A percentile compares a stretch with the other conserved stretches of the same genome.
phyloP scores from a whole-genome alignment of 2,888 invertebrate genomes.

The Pristionchus exspectatus region DNA sequence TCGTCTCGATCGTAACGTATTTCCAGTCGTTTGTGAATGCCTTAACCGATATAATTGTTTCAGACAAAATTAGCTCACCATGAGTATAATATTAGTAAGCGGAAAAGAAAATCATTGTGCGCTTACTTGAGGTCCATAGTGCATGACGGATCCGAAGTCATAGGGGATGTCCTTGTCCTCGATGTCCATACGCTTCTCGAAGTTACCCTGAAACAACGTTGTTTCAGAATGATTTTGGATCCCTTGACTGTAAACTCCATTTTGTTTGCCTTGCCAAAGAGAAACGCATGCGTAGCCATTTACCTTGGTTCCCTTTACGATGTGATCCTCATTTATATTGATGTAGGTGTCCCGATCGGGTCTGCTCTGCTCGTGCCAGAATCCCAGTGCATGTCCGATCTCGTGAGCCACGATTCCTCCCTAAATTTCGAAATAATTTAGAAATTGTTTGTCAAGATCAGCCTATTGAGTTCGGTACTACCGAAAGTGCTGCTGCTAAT shows the following conservation, averaged over 20 bases:
- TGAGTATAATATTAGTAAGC: no score
- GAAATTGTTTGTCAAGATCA: neutral
- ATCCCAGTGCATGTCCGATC: conserved; percentile 71
- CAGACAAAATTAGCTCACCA: neutral
- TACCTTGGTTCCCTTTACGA: conserved; percentile 61
- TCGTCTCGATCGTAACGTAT: conserved; percentile 69
- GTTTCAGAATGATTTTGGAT: no score
- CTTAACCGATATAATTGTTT: conserved; percentile 51
- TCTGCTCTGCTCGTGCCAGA: conserved; percentile 71
- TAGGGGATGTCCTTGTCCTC: conserved; percentile 66
- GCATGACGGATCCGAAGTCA: conserved; percentile 71
- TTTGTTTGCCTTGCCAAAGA: no score
- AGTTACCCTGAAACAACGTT: conserved; percentile 62
- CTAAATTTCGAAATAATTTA: conserved; percentile 56
- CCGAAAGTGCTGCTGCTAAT: no score
- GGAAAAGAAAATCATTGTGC: neutral
- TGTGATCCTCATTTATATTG: conserved; percentile 67
- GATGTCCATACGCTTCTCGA: conserved; percentile 65
- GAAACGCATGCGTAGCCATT: neutral
- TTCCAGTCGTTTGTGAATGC: conserved; percentile 70
- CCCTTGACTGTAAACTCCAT: no score
- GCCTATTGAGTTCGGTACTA: no score
- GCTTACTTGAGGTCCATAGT: conserved; percentile 64
- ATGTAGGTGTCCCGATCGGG: conserved; percentile 69
- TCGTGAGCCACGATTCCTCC: conserved; percentile 71